A percentile compares a stretch with the other conserved stretches of the same genome.
These are phyloP conservation scores for Megalops cyprinoides DNA, from an alignment of 2,797 vertebrate species.

Conservation along the genomic window DNA sequence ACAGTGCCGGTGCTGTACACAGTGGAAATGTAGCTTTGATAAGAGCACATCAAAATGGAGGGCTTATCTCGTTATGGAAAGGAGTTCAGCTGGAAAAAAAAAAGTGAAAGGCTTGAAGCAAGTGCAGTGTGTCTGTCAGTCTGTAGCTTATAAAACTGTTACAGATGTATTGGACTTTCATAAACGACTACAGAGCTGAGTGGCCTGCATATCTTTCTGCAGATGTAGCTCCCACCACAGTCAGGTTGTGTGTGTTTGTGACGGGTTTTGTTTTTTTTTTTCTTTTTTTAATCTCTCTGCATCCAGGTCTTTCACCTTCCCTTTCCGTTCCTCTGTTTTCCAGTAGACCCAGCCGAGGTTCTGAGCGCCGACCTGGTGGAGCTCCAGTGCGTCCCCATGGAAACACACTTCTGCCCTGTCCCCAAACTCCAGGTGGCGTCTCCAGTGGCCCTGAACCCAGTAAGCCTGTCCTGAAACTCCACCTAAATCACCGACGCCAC, in stretches of 20 bases:
- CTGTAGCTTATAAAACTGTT: background rate
- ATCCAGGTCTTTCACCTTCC: conserved; percentile 15
- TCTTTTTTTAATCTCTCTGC: conserved; percentile 35
- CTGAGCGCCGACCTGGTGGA: conserved; percentile 84
- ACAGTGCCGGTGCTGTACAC: no score
- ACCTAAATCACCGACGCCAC: conserved; percentile 54
- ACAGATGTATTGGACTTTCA: background rate
- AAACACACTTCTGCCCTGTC: conserved; percentile 87
- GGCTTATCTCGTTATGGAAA: conserved; percentile 25
- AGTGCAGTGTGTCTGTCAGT: background rate
- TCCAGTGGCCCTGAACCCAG: conserved; percentile 83
- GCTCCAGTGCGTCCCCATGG: conserved; percentile 85
- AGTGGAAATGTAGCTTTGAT: no score
- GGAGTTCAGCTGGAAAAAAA: background rate
- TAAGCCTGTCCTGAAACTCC: no score
- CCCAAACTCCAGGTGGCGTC: conserved; percentile 76
- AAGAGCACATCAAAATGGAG: background rate
- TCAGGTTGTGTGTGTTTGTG: background rate
- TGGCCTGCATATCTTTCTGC: background rate
- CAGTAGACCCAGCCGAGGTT: conserved; percentile 87
- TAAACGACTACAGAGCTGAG: background rate
- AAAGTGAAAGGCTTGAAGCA: background rate
- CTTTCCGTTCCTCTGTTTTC: conserved; percentile 51
- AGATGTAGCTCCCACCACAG: background rate
- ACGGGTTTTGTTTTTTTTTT: no score